phyloP scores from a whole-genome alignment of 2,888 invertebrate genomes.

The Bombyx huttoni region DNA sequence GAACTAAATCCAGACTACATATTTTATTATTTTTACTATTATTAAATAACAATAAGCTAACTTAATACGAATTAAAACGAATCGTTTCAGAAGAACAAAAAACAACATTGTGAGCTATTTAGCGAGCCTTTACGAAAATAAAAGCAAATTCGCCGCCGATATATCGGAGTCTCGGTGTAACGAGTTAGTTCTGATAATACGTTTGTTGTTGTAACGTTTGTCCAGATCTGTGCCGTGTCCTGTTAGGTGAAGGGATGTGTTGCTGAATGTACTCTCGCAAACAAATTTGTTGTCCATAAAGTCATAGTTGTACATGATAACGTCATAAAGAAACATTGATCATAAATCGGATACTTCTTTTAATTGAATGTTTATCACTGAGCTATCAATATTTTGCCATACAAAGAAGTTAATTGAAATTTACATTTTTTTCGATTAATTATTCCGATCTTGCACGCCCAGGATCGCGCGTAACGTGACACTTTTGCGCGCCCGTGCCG shows the following conservation, averaged over 20 bases:
- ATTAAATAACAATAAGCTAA: conserved; percentile 30
- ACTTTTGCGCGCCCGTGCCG: no score
- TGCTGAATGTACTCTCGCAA: no score
- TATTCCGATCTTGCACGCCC: no score
- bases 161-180: conserved; percentile 13
- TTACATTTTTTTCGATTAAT: no score
- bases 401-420: no score
- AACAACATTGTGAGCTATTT: conserved; percentile 19
- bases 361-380: no score
- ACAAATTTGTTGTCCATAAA: no score
- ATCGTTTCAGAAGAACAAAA: conserved; percentile 25
- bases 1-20: conserved; percentile 5
- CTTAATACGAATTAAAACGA: conserved; percentile 16
- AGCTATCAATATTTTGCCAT: no score
- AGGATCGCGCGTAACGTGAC: no score
- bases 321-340: no score
- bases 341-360: no score
- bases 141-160: conserved; percentile 11
- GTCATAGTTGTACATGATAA: no score
- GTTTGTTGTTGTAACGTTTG: conserved; percentile 14
- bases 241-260: not conserved
- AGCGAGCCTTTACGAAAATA: conserved; percentile 24
- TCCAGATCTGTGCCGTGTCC: not conserved
- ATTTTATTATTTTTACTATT: conserved; percentile 5
- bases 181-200: conserved; percentile 18